A percentile compares a stretch with the other conserved stretches of the same genome.
Evolutionary conservation across 2,888 invertebrate species (phyloP).

Genomic region (Cyclophora albipunctata): DNA sequence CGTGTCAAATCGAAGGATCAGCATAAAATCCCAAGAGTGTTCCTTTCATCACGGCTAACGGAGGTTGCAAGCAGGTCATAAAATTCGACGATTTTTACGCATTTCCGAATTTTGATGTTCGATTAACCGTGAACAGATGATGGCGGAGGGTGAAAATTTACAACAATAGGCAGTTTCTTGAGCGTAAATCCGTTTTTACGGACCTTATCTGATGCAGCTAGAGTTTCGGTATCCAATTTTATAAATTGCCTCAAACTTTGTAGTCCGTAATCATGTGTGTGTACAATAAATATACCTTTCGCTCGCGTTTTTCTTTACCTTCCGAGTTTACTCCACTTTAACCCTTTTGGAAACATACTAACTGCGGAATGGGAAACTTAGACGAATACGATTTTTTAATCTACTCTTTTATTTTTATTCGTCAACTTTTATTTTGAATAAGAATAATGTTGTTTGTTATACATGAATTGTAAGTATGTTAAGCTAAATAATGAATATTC

Average conservation of each 20-base stretch:
- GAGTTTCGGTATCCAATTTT: slow-evolving; percentile 21
- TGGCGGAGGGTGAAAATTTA: slow-evolving; percentile 39
- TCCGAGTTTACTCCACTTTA: too few relatives aligned
- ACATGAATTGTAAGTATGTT: too few relatives aligned
- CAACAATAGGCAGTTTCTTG: slow-evolving; percentile 39
- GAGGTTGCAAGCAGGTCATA: slow-evolving; percentile 31
- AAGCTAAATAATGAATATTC: too few relatives aligned
- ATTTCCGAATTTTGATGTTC: slow-evolving; percentile 47
- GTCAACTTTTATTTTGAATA: too few relatives aligned
- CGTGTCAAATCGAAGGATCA: slow-evolving; percentile 21
- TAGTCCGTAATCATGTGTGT: slow-evolving; percentile 20
- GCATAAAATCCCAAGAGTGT: slow-evolving; percentile 19
- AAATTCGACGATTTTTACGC: slow-evolving; percentile 45
- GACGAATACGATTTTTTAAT: too few relatives aligned
- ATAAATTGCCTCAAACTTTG: slow-evolving; percentile 21
- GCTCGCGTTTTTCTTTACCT: too few relatives aligned
- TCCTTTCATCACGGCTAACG: slow-evolving; percentile 21
- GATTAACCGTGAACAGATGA: slow-evolving; percentile 37
- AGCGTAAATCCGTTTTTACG: slow-evolving; percentile 28
- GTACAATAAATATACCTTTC: not conserved
- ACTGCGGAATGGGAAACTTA: too few relatives aligned
- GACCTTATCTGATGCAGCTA: slow-evolving; percentile 17
- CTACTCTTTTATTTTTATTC: too few relatives aligned
- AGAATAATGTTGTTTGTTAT: too few relatives aligned
- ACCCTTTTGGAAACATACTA: too few relatives aligned